Base-by-base conservation (phyloP, 2,113 vertebrate genomes). In the Burhinus bistriatus region DNA sequence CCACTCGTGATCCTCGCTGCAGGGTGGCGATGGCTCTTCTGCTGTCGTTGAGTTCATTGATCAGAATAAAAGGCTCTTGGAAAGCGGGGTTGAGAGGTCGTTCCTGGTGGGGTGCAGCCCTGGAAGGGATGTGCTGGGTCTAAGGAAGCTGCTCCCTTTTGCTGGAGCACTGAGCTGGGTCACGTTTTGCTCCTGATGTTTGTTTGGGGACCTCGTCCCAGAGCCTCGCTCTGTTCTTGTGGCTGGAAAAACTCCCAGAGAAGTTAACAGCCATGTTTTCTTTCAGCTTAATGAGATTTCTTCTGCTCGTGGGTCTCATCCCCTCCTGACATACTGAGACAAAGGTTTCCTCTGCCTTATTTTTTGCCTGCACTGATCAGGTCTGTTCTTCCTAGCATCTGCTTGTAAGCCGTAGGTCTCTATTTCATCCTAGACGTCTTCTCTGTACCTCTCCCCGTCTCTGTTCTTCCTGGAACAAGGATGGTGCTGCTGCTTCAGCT, bases 181-280 rank as follows among this genome's bases (percentile, higher is more conserved):
- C 4, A 1, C 15, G 52, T 55, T 87, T 79, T 51, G 23, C 23
- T 90, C 20, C 47, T 51, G 19, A 25, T 55, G 29, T 87, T 83
- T 71, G 40, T 64, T 44, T 4, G 0, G 10, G 44, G 21, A 38
- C n/a, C 26, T 86, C 42, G 47, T 76, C 78, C 47, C 47, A 64
- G 30, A 58, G 22, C n/a, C 19, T 82, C 2, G 0, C 5, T 40
- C 27, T 1, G 0, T 40, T 71, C 61, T 52, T 62, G 21, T 36
- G 30, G 18, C 25, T 26, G 70, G 26, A 73, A 84, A 38, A 62
- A 6, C 18, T 49, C 69, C 30, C 0, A 0, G 52, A 42, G 66
- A n/a, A 64, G 45, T 49, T 65, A 30, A 36, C 40, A 75, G 51
- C 55, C 23, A 2, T 2, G 5, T 54, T 38, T 80, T 26, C 19